phyloP scores from a whole-genome alignment of 2,888 invertebrate genomes.

The Stegana nigrithorax region DNA sequence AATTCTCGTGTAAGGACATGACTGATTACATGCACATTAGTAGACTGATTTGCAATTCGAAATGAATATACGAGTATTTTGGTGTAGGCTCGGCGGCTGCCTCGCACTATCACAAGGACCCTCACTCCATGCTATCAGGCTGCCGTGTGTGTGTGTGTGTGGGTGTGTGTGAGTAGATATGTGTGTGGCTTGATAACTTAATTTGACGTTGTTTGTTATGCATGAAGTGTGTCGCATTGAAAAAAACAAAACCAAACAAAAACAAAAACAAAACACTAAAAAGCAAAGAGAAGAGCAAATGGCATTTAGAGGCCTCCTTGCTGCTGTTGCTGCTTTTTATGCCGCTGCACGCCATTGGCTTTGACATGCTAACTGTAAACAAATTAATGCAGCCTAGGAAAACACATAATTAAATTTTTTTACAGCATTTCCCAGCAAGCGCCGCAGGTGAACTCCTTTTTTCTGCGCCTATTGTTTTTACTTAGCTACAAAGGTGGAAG shows the following conservation, averaged over 20 bases:
- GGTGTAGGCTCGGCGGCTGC: too few species aligned
- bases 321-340: too few species aligned
- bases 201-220: not conserved
- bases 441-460: too few species aligned
- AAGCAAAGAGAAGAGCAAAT: not conserved
- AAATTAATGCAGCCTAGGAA: not conserved
- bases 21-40: slow-evolving; percentile 61
- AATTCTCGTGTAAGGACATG: slow-evolving; percentile 60
- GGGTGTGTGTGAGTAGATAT: slow-evolving; percentile 8
- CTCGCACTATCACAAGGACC: not conserved
- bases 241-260: not conserved
- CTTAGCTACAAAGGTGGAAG: not conserved
- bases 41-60: slow-evolving; percentile 59
- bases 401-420: not conserved
- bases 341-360: not conserved
- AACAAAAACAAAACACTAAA: not conserved
- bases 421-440: too few species aligned
- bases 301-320: too few species aligned
- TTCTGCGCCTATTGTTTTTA: not conserved
- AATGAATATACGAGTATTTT: slow-evolving; percentile 31
- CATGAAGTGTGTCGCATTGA: not conserved
- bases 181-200: slow-evolving; percentile 2
- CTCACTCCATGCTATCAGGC: not conserved
- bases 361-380: not conserved
- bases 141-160: slow-evolving; percentile 25